Evolutionary conservation across 1,140 invertebrate species (phyloP).

Genomic region (Phymorhynchus buccinoides): DNA sequence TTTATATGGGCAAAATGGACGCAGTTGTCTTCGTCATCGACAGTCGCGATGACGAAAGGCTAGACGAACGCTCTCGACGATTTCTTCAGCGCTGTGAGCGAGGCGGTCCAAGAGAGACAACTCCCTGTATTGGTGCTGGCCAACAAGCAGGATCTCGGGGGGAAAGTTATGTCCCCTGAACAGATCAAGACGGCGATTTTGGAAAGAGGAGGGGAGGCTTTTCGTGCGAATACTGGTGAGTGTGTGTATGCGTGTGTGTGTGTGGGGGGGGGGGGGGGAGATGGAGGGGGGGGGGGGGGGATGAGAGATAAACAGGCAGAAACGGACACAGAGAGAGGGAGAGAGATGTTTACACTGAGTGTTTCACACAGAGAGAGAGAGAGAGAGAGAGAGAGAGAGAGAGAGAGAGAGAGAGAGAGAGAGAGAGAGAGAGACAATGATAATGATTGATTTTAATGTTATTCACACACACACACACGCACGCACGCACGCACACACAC

Average conservation of each 20-base stretch:
- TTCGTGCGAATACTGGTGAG: neutral
- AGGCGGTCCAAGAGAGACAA: neutral
- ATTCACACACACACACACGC: neutral
- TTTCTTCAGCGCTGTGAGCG: conserved; percentile 79
- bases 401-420: too few species aligned
- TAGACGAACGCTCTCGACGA: conserved; percentile 94
- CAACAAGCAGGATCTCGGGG: conserved; percentile 5
- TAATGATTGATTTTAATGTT: too few species aligned
- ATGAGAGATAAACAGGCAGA: neutral
- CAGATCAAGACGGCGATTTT: neutral
- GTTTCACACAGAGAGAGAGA: too few species aligned
- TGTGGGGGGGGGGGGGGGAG: neutral
- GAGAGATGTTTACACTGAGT: neutral
- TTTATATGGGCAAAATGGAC: neutral
- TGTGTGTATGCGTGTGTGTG: neutral
- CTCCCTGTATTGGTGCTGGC: neutral
- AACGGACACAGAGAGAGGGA: neutral
- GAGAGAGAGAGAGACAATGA: too few species aligned
- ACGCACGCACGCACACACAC: neutral
- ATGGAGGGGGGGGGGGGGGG: neutral
- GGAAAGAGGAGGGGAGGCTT: neutral
- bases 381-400: too few species aligned
- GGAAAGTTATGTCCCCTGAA: neutral
- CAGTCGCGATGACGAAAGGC: conserved; percentile 94
- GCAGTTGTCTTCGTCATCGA: conserved; percentile 90